Base-by-base conservation (phyloP, 2,888 invertebrate species). In the Napeogenes inachia region DNA sequence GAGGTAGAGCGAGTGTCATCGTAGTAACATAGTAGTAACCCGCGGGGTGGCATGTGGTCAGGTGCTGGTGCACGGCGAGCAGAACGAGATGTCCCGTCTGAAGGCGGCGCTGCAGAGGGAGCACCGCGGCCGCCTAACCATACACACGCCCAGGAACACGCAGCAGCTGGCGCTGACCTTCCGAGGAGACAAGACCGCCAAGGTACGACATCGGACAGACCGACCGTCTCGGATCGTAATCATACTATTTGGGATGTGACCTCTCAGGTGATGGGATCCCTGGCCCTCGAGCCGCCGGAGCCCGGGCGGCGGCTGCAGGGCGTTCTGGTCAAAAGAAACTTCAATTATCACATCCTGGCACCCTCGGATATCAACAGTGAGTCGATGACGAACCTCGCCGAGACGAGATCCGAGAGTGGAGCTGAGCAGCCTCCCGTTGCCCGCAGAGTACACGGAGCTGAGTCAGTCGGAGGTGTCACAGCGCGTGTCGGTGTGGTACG, bases 11-110 rank as follows among this genome's bases (percentile, higher is more conserved):
- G 1, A 21, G 21, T 21, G 21, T 1, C 21, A 21, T 21, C 0
- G 21, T 21, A 21, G 21, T 21, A 21, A 21, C 21, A 21, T 21
- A 21, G 21, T 21, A 21, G 21, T 21, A 21, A 21, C 21, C 21
- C 21, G 21, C 21, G 21, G 21, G 21, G 21, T 21, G 21, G 1
- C 21, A 21, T 21, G 21, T 21, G 21, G 54, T 45, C 72, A 95
- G 95, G 94, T 98, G 54, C 86, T 99, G 56, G 99, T 99, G 0
- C 99, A 99, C 83, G 99, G 99, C 0, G 99, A 99, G 81, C 97
- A 97, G 87, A 99, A 99, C 87, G 99, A 99, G 91, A 99, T 99
- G 99, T 95, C 95, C 1, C 93, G 99, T 0, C 90, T 99, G 62
- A 98, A 98, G 85, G 96, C 98, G 47, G 99, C 99, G 0, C 90